A percentile compares a stretch with the other conserved stretches of the same genome.
phyloP scores from a whole-genome alignment of 2,888 invertebrate species.

The Halocaridina rubra region DNA sequence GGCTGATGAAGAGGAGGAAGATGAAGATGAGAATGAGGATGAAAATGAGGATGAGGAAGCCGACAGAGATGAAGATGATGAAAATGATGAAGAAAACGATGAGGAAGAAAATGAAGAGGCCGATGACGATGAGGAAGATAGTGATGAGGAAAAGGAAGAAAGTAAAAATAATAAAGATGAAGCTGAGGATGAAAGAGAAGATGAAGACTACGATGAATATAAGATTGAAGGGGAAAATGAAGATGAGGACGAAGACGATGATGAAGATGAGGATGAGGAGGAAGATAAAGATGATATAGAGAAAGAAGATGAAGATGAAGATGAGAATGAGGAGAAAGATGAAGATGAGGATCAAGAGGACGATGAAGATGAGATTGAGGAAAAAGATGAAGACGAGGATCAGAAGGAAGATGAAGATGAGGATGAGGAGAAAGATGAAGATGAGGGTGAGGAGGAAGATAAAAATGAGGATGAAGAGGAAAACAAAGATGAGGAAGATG shows the following conservation, averaged over 20 bases:
- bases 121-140: constrained; percentile 70
- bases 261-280: neutral
- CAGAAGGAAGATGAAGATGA: neutral
- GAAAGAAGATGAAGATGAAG: constrained; percentile 20
- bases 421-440: neutral
- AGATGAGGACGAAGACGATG: constrained; percentile 5
- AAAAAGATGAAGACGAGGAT: neutral
- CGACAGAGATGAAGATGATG: constrained; percentile 70
- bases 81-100: constrained; percentile 68
- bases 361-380: neutral
- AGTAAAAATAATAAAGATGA: constrained; percentile 69
- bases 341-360: constrained; percentile 52
- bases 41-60: neutral
- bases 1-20: neutral
- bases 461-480: neutral
- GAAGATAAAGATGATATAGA: neutral
- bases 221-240: constrained; percentile 13
- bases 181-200: neutral
- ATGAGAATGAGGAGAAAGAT: constrained; percentile 61
- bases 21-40: neutral
- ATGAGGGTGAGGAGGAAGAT: neutral
- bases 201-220: neutral
- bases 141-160: constrained; percentile 72
- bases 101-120: constrained; percentile 72
- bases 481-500: neutral